Evolutionary conservation across 2,797 vertebrate species (phyloP), one percentile per base, ranked within the genome.

Genomic region (Halcyon badia): DNA sequence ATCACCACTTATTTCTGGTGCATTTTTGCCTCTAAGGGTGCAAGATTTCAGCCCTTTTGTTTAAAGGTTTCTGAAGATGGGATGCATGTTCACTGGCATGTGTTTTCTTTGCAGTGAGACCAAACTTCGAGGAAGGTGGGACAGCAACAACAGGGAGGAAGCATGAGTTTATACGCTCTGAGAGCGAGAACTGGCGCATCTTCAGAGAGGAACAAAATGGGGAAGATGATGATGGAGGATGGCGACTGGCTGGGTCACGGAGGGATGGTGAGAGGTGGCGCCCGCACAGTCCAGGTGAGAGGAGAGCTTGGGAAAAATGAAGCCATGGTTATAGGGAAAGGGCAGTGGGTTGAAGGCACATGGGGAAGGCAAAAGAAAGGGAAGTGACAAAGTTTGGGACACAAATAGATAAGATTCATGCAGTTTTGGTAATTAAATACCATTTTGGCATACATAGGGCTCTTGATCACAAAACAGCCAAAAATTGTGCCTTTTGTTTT

Each of bases 161-260:
- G 96, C 99, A 99, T 14, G 99, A 99, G 89, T 99, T 99, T 97
- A 99, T 98, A n/a, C 99, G 99, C 52, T 99, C 99, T 62, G 99
- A 99, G 98, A 99, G 99, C 94, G 99, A 99, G 97, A 99, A 99
- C 97, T 99, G 99, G 99, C 99, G 99, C 62, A 98, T 98, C 86
- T 98, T 98, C 95, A 99, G 99, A 92, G 99, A 99, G 83, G 99
- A 99, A 87, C 93, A 99, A 95, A 99, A 99, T 25, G 99, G 99
- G 97, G 99, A 99, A 95, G 99, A 99, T 91, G 99, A 99, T 85
- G 98, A 98, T 60, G 99, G 99, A 97, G 99, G 98, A 83, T 99
- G 99, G 99, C 97, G 98, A 78, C 97, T 99, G 93, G 98, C 98
- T 51, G 99, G 99, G 78, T 98, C 98, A 60, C 98, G 99, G 39